Base-by-base conservation (phyloP, 2,113 vertebrate genomes). In the Melanotaenia duboulayi region DNA sequence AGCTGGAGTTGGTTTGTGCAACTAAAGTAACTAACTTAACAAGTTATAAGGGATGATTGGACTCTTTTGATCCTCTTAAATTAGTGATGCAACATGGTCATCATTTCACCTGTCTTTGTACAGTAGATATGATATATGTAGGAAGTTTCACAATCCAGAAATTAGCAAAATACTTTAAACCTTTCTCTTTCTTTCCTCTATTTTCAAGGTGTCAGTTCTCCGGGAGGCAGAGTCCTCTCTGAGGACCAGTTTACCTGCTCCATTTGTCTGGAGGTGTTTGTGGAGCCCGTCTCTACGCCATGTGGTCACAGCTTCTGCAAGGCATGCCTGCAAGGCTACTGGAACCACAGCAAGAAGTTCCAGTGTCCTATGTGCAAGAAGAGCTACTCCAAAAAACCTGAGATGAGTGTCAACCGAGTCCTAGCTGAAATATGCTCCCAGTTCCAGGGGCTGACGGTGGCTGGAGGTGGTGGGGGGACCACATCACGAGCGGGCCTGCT, bases 231-330 rank as follows among this genome's bases (percentile, higher is more conserved):
- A 1, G 55, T 78, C 50, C 90, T 95, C 60, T 90, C 90, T 0
- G 95, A 95, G 88, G 96, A 96, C 1, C 95, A 95, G 90, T 92
- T 99, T 82, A 82, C 66, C 55, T 99, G 97, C 80, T 93, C 95
- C 85, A 97, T 99, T 92, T 99, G 97, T 82, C 89, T 98, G 90
- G 94, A 94, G 78, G 90, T 96, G n/a, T 98, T 97, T 46, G 79
- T 65, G 44, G 92, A 93, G 68, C 96, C 97, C 0, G 93, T 96
- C n/a, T 97, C 96, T 7, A 94, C 96, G 0, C 91, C 92, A 0
- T 99, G 97, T 2, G 97, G 97, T 7, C 97, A 99, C 92, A 98
- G 92, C 86, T 99, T 97, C 93, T 99, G 97, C 87, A 89, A 88
- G 75, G 46, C 52, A 19, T 99, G 97, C 84, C 95, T 99, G 76